Conservation (phyloP, 2,113 vertebrate species). For the Eulemur macaco region DNA sequence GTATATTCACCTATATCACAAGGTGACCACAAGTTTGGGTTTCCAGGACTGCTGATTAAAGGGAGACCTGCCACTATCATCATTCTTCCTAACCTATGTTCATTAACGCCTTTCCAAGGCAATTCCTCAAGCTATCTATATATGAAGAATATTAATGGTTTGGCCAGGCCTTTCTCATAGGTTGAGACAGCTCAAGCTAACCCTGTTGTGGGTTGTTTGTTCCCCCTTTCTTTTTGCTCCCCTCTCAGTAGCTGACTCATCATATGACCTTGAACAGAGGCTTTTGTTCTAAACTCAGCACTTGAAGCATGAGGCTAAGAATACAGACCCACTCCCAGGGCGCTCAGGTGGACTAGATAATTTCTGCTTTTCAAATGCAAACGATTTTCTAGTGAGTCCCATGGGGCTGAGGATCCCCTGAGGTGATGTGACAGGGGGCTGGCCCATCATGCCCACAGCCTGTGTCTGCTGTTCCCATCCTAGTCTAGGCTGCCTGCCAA, state of each 20-base stretch:
- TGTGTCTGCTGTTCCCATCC: conserved; percentile 61
- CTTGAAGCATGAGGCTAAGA: conserved; percentile 67
- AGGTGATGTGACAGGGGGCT: conserved; percentile 73
- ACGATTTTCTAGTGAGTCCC: conserved; percentile 69
- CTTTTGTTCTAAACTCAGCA: conserved; percentile 73
- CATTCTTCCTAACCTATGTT: neutral
- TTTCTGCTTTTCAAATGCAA: conserved; percentile 71
- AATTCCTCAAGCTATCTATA: conserved; percentile 27
- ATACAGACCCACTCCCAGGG: conserved; percentile 37
- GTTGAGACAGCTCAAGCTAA: conserved; percentile 30
- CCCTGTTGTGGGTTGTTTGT: conserved; percentile 39
- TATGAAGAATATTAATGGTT: neutral
- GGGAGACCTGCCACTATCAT: neutral
- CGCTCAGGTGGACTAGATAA: conserved; percentile 72
- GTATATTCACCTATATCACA: neutral
- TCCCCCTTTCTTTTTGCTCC: conserved; percentile 10
- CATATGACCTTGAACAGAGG: conserved; percentile 65
- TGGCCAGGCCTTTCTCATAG: neutral
- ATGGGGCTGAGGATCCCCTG: conserved; percentile 67
- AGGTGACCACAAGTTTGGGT: neutral
- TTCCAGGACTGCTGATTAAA: conserved; percentile 32
- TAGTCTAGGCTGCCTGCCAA: conserved; percentile 76
- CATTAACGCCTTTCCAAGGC: conserved; percentile 15
- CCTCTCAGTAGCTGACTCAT: conserved; percentile 67
- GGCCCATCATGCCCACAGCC: conserved; percentile 66